A percentile compares a stretch with the other conserved stretches of the same genome.
Evolutionary conservation across 2,797 vertebrate species (phyloP).

Genomic region (Peromyscus aztecus): DNA sequence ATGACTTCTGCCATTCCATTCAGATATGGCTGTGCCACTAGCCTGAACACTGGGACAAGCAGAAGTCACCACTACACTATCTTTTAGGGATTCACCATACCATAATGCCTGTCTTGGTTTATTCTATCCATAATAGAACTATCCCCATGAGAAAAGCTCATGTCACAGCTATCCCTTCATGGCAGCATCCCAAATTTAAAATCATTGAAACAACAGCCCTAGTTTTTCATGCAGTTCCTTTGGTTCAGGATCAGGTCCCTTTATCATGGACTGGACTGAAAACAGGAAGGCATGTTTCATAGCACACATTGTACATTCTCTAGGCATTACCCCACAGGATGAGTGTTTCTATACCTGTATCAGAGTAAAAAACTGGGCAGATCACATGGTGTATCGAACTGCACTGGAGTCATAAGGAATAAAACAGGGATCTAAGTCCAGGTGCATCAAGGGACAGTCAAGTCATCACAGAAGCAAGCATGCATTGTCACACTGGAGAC

Average conservation of each 20-base stretch:
- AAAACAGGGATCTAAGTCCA: not conserved
- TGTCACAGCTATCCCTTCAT: not conserved
- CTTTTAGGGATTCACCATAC: not conserved
- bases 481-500: no score
- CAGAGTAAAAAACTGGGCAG: not conserved
- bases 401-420: not conserved
- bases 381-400: not conserved
- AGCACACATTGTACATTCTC: not conserved
- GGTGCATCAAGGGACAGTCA: not conserved
- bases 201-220: not conserved
- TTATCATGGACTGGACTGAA: not conserved
- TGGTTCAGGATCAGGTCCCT: not conserved
- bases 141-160: not conserved
- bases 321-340: not conserved
- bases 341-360: not conserved
- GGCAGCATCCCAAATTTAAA: not conserved
- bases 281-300: not conserved
- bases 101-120: not conserved
- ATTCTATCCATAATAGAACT: not conserved
- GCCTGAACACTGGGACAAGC: not conserved
- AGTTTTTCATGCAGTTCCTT: not conserved
- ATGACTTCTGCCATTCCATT: no score
- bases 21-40: no score
- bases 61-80: not conserved
- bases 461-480: not conserved